A percentile compares a stretch with the other conserved stretches of the same genome.
Evolutionary conservation across 30 jellyfish, hydroid and myxozoan genomes (phyloP).

Genomic region (Mastigias papua): DNA sequence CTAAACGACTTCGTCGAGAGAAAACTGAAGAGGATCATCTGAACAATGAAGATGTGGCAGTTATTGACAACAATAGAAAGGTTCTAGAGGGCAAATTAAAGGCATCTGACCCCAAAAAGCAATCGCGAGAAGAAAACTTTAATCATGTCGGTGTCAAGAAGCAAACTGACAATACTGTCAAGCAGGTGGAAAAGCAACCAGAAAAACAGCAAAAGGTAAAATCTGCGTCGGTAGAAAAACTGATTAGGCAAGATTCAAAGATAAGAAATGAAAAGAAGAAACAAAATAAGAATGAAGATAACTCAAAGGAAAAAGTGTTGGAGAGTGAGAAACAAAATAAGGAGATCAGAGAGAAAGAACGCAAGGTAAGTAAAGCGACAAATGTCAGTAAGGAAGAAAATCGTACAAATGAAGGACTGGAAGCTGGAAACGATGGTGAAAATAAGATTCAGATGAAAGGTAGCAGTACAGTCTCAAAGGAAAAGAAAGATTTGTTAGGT

Average conservation of each 20-base stretch:
- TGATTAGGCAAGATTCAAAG: background rate
- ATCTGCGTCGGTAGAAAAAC: background rate
- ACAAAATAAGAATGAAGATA: background rate
- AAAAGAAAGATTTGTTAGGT: background rate
- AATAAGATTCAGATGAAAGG: background rate
- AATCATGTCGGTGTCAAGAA: background rate
- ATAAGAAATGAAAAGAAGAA: background rate
- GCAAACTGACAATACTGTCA: background rate
- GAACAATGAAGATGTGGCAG: background rate
- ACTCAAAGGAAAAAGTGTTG: background rate
- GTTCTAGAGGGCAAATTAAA: background rate
- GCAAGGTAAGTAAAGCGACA: background rate
- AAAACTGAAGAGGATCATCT: conserved; percentile 18
- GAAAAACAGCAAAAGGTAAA: background rate
- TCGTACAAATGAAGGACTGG: background rate
- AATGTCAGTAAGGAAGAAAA: background rate
- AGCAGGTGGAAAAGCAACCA: background rate
- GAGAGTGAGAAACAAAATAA: background rate
- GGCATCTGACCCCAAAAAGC: background rate
- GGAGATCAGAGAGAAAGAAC: background rate
- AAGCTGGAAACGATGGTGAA: background rate
- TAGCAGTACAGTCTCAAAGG: too few relatives aligned
- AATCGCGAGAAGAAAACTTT: conserved; percentile 21
- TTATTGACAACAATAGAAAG: background rate
- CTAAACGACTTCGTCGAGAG: conserved; percentile 73